phyloP scores from a whole-genome alignment of 2,888 invertebrate genomes.

The Hydraecia micacea region DNA sequence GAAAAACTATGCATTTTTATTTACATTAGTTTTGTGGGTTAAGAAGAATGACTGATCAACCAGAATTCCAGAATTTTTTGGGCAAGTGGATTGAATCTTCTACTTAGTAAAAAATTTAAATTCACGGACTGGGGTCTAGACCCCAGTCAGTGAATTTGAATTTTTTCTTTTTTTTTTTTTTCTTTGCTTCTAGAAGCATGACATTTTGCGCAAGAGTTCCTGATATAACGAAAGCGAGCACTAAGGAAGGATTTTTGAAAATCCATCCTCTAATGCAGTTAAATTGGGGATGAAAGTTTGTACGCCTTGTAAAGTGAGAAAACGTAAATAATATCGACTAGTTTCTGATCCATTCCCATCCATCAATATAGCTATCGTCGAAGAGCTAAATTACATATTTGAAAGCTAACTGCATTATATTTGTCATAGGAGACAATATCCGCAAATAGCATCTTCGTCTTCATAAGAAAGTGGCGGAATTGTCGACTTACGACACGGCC shows the following conservation, averaged over 20 bases:
- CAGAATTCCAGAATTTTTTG: neutral
- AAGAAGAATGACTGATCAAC: neutral
- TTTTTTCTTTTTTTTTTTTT: too few species aligned
- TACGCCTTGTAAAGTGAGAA: neutral
- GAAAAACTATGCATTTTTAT: neutral
- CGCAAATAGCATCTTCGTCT: constrained; percentile 74
- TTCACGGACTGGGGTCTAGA: too few species aligned
- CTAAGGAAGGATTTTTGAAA: neutral
- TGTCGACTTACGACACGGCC: constrained; percentile 82
- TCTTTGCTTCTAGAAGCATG: neutral
- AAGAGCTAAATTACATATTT: constrained; percentile 46
- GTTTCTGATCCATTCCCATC: neutral
- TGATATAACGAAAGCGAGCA: neutral
- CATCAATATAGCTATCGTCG: constrained; percentile 15
- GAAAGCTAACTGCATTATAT: constrained; percentile 63
- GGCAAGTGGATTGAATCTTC: neutral
- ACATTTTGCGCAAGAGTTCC: neutral
- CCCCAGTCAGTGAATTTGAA: too few species aligned
- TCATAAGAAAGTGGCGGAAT: constrained; percentile 77
- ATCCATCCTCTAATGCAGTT: neutral
- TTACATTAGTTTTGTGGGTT: neutral
- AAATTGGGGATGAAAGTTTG: neutral
- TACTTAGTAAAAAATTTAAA: neutral
- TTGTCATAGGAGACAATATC: constrained; percentile 63
- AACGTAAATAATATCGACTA: constrained; percentile 8